phyloP scores from a whole-genome alignment of 2,113 vertebrate species.

The Etia nguti region DNA sequence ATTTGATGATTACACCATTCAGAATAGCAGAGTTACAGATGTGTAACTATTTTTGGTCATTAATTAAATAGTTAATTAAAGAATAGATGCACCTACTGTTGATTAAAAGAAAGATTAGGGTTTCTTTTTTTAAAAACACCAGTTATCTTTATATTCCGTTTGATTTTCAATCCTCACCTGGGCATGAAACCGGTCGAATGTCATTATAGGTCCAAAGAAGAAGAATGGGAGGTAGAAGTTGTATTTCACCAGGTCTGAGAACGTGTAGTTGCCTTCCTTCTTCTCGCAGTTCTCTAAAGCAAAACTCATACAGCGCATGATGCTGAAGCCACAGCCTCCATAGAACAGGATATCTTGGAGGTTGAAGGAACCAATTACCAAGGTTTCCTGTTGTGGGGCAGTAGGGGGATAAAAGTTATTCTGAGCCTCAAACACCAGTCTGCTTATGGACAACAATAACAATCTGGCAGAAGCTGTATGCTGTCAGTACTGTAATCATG shows the following conservation, averaged over 20 bases:
- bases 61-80: background rate
- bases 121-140: background rate
- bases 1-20: background rate
- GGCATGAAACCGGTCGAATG: conserved; percentile 84
- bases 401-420: background rate
- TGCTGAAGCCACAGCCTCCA: conserved; percentile 86
- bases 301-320: conserved; percentile 95
- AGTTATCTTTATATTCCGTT: background rate
- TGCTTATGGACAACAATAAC: background rate
- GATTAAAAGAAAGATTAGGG: background rate
- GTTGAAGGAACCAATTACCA: conserved; percentile 84
- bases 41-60: background rate
- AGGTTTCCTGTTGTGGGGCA: conserved; percentile 50
- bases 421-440: background rate
- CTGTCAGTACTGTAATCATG: background rate
- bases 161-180: conserved; percentile 75
- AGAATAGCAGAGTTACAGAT: background rate
- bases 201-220: conserved; percentile 97
- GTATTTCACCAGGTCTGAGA: conserved; percentile 90
- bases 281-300: conserved; percentile 85
- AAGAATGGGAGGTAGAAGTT: conserved; percentile 99
- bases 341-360: conserved; percentile 95
- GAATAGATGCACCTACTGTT: background rate
- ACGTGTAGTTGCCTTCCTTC: conserved; percentile 82
- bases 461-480: background rate